Evolutionary conservation across 1,140 invertebrate genomes (phyloP).

Genomic region (Drosophila willistoni): DNA sequence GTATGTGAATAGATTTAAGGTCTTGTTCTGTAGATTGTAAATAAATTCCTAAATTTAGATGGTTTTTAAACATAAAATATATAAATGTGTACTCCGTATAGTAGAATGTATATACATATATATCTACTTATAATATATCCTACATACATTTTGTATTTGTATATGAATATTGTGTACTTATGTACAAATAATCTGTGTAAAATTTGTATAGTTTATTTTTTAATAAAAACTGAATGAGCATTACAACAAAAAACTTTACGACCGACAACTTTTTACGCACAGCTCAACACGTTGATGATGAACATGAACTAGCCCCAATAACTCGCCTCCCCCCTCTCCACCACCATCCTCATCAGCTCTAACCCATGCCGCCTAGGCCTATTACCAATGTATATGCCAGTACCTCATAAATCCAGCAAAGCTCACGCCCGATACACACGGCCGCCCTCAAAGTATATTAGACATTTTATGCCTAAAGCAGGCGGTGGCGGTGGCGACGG

Average conservation of each 20-base stretch:
- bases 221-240: conserved; percentile 75
- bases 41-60: neutral
- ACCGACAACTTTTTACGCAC: conserved; percentile 61
- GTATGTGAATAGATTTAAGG: neutral
- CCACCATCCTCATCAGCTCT: neutral
- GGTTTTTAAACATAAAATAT: neutral
- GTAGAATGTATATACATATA: neutral
- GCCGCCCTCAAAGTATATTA: conserved; percentile 52
- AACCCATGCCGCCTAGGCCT: neutral
- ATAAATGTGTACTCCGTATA: neutral
- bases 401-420: conserved; percentile 60
- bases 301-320: conserved; percentile 55
- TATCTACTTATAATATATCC: conserved; percentile 13
- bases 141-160: conserved; percentile 40
- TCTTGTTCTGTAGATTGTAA: neutral
- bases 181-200: conserved; percentile 73
- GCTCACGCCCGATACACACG: conserved; percentile 34
- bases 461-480: conserved; percentile 61
- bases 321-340: neutral
- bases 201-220: conserved; percentile 81
- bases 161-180: conserved; percentile 51
- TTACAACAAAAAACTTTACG: conserved; percentile 62
- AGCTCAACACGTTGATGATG: conserved; percentile 65
- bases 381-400: neutral
- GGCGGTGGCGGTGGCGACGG: conserved; percentile 30